Base-by-base conservation (phyloP, 30 jellyfish, hydroid and myxozoan genomes). In the Turritopsis dohrnii region DNA sequence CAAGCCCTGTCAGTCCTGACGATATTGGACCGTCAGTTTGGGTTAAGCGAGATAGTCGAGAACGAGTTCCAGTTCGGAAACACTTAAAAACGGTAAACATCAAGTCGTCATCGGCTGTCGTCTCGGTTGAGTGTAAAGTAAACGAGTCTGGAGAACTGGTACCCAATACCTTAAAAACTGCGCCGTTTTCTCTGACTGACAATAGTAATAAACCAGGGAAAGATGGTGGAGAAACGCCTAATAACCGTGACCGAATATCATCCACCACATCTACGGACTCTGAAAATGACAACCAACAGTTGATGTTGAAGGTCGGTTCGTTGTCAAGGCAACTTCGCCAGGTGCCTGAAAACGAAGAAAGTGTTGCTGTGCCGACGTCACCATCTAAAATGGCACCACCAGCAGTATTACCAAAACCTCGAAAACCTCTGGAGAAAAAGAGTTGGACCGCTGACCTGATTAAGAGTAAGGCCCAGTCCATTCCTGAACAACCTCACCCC, bases 371-470 rank as follows among this genome's bases (percentile, higher is more conserved):
- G 52, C 79, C 79, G 28, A 25, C 87, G 16, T 23, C 79, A 53
- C 81, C 87, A 22, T 22, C 87, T 26, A 80, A 65, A 52, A 54
- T 26, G 53, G 81, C 66, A 7, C 87, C 87, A 3, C 79, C 81
- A 28, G 53, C 82, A 13, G 52, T 80, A 16, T 54, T 54, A 7
- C 52, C 52, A 65, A 41, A 41, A 26, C 77, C 77, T 69, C 41
- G 65, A 41, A 80, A 80, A 65, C 52, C 87, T 5, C 54, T 80
- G 29, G 87, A 80, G 23, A 80, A 80, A 65, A 80, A 80, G 28
- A 80, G 87, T 53, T 80, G 87, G 87, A 80, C 87, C 21, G 87
- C 87, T 27, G 87, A 80, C 26, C 65, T 80, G 19, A 80, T 80
- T 52, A 80, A 80, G 53, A 52, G 82, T 53, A 80, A 80, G 65